A percentile compares a stretch with the other conserved stretches of the same genome.
Evolutionary conservation across 2,797 vertebrate genomes (phyloP).

Genomic region (Gadopsis marmoratus): DNA sequence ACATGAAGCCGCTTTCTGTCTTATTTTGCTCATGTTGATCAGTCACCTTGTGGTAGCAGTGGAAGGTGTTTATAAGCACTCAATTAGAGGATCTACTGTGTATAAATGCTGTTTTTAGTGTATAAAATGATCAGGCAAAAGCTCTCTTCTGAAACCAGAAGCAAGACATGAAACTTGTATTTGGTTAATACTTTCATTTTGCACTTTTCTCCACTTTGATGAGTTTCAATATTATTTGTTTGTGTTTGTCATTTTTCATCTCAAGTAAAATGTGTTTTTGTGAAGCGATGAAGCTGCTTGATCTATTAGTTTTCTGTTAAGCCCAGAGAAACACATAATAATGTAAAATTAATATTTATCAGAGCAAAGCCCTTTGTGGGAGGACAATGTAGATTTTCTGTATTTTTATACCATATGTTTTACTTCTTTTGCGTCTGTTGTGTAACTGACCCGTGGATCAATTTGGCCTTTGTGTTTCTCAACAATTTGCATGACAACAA

Average conservation of each 20-base stretch:
- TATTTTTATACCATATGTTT: background rate
- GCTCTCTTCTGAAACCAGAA: background rate
- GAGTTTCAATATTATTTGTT: background rate
- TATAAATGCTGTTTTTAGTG: conserved; percentile 1
- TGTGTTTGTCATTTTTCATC: background rate
- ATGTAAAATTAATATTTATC: background rate
- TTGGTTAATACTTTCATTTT: background rate
- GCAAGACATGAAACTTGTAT: background rate
- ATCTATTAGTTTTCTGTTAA: background rate
- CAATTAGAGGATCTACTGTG: background rate
- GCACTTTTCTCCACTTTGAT: background rate
- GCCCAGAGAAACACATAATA: background rate
- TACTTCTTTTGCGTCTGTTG: background rate
- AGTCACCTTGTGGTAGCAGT: conserved; percentile 1
- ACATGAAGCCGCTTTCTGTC: background rate
- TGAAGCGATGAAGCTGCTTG: background rate
- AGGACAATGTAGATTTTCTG: background rate
- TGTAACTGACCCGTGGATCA: background rate
- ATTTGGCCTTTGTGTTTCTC: too few species aligned
- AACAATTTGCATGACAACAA: background rate
- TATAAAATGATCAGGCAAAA: background rate
- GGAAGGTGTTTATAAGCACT: background rate
- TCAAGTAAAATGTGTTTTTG: background rate
- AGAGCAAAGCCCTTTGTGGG: background rate
- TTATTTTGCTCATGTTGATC: background rate